Conservation (phyloP, 2,797 vertebrate genomes). For the Pseudochromis fuscus region DNA sequence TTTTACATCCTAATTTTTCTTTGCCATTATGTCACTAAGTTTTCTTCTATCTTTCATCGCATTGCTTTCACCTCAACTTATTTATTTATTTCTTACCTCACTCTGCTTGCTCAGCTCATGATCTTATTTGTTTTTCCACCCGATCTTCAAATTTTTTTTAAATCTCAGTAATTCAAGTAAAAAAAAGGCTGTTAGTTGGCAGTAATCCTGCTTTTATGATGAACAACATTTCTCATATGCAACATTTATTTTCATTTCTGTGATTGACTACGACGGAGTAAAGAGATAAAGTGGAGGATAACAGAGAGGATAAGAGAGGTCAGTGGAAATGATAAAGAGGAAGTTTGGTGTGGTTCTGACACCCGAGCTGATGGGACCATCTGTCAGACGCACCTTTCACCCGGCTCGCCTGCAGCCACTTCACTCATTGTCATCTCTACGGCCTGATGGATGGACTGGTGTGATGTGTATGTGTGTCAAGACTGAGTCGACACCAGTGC, state of each 20-base stretch:
- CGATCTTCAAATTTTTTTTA: not conserved
- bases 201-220: not conserved
- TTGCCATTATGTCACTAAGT: too few species aligned
- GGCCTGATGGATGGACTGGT: constrained; percentile 63
- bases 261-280: not conserved
- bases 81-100: not conserved
- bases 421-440: constrained; percentile 65
- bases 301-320: constrained; percentile 52
- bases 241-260: not conserved
- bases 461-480: constrained; percentile 50
- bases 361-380: constrained; percentile 53
- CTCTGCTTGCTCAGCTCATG: not conserved
- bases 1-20: not conserved
- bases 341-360: constrained; percentile 44
- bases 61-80: not conserved
- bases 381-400: constrained; percentile 63
- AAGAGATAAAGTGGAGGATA: constrained; percentile 21
- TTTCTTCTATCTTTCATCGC: too few species aligned
- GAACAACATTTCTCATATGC: not conserved
- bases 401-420: constrained; percentile 50
- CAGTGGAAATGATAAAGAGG: constrained; percentile 62
- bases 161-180: not conserved
- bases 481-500: constrained; percentile 47
- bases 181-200: not conserved
- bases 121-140: not conserved